Percentiles rank a stretch among this genome's conserved stretches.
phyloP scores from a whole-genome alignment of 2,797 vertebrate species.

The Chiroxiphia lanceolata region DNA sequence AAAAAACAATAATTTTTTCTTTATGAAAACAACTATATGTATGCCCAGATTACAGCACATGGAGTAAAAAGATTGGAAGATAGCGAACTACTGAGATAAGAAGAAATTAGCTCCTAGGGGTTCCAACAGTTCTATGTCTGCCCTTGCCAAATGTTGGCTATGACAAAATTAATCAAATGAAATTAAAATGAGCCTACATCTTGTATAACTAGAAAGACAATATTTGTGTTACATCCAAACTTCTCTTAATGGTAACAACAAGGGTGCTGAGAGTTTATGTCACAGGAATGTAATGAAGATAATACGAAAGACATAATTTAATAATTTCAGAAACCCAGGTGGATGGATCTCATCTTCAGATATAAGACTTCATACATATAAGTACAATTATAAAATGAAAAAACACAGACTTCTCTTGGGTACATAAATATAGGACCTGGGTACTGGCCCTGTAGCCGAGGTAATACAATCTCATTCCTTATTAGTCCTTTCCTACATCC shows the following conservation, averaged over 20 bases:
- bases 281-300: neutral
- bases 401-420: neutral
- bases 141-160: neutral
- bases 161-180: neutral
- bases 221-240: neutral
- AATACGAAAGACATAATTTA: neutral
- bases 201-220: neutral
- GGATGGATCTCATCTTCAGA: neutral
- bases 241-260: neutral
- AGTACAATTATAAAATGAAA: neutral
- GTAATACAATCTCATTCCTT: neutral
- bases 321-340: neutral
- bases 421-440: neutral
- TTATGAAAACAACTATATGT: neutral
- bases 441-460: neutral
- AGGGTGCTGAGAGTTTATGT: neutral
- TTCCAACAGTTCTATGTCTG: neutral
- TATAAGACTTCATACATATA: neutral
- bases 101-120: neutral
- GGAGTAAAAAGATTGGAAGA: neutral
- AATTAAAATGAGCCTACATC: neutral
- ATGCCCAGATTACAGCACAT: neutral
- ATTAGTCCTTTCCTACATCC: neutral
- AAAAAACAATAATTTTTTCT: neutral
- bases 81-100: neutral